phyloP scores from a whole-genome alignment of 1,140 invertebrate genomes.

The Megathymus violae region DNA sequence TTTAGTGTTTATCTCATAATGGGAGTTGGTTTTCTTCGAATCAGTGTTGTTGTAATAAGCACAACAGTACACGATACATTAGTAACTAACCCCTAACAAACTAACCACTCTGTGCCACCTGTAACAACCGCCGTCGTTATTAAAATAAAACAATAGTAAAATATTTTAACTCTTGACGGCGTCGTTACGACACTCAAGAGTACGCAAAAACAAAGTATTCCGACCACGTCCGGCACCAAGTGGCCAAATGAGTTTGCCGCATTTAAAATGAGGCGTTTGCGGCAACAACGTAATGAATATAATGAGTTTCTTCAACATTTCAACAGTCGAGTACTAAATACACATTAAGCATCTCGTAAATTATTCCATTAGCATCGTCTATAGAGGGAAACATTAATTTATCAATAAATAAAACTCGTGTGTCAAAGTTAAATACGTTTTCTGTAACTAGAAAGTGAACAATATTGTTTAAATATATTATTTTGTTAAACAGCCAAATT shows the following conservation, averaged over 20 bases:
- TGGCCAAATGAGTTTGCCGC: conserved; percentile 33
- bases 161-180: not conserved
- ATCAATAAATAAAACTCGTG: not conserved
- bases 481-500: too few relatives aligned
- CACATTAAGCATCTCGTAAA: not conserved
- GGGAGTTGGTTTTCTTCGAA: too few relatives aligned
- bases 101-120: too few relatives aligned
- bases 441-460: too few relatives aligned
- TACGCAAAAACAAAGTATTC: conserved; percentile 21
- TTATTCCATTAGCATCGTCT: not conserved
- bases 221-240: conserved; percentile 22
- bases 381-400: not conserved
- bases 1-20: too few relatives aligned
- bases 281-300: not conserved
- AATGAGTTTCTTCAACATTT: conserved; percentile 13
- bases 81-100: too few relatives aligned
- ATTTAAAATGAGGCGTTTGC: conserved; percentile 13
- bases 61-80: too few relatives aligned
- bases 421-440: too few relatives aligned
- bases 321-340: not conserved
- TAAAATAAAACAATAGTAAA: not conserved
- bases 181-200: conserved; percentile 7
- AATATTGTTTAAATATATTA: too few relatives aligned
- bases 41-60: too few relatives aligned
- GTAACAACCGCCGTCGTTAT: not conserved